phyloP scores from a whole-genome alignment of 2,113 vertebrate genomes.

The Xerus inauris region DNA sequence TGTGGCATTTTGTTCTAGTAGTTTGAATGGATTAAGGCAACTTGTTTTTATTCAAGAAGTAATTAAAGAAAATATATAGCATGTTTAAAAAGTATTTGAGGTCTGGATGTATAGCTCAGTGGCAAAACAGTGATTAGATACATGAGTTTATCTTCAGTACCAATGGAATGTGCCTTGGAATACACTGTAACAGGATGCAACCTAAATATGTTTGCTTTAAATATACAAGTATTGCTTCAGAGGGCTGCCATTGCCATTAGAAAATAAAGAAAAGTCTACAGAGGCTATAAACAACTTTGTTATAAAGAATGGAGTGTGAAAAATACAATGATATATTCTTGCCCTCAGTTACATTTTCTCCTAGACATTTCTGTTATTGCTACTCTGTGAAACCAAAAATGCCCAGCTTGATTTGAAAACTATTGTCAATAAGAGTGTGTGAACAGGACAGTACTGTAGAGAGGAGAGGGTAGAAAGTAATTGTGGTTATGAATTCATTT shows the following conservation, averaged over 20 bases:
- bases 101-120: neutral
- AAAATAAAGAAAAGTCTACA: neutral
- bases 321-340: neutral
- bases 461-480: neutral
- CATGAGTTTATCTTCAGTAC: neutral
- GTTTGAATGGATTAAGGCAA: neutral
- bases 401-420: neutral
- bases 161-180: neutral
- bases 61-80: neutral
- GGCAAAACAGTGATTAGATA: neutral
- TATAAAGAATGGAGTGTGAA: neutral
- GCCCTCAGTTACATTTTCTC: neutral
- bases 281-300: neutral
- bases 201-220: neutral
- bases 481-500: neutral
- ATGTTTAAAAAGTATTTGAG: neutral
- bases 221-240: neutral
- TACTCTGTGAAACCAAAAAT: conserved; percentile 32
- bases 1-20: neutral
- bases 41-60: neutral
- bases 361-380: neutral
- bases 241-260: neutral
- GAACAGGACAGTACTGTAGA: neutral
- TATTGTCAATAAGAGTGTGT: neutral
- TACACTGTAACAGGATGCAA: neutral